Conservation (phyloP, 2,888 invertebrate species). For the Candidula unifasciata region DNA sequence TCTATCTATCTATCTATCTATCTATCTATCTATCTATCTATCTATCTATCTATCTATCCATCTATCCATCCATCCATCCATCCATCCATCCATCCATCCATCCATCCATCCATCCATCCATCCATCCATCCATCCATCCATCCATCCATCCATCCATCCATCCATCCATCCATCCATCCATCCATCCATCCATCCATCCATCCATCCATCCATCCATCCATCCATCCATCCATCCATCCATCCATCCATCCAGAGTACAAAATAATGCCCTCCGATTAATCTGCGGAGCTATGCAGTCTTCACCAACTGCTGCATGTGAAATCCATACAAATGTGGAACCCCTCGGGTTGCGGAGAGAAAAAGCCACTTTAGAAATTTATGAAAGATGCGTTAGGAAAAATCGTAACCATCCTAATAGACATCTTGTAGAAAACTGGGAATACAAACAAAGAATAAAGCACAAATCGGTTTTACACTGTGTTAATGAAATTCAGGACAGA, state of each 20-base stretch:
- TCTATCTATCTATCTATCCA: neutral
- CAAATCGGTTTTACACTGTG: no score
- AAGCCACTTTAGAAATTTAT: no score
- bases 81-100: constrained; percentile 8
- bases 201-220: constrained; percentile 8
- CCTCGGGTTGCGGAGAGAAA: no score
- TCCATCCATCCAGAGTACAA: neutral
- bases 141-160: constrained; percentile 8
- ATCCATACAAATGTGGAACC: no score
- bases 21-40: neutral
- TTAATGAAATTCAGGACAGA: no score
- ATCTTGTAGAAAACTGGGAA: no score
- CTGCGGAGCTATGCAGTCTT: no score
- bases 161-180: constrained; percentile 8
- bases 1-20: neutral
- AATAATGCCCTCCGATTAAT: no score
- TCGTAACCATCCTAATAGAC: no score
- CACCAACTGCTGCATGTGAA: no score
- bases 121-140: constrained; percentile 8
- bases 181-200: constrained; percentile 8
- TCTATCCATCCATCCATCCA: constrained; percentile 4
- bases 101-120: constrained; percentile 8
- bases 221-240: constrained; percentile 8
- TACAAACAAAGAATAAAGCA: no score
- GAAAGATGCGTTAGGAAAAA: no score